These are phyloP conservation scores for Otolemur garnettii DNA, from an alignment of 2,113 vertebrate species.

Conservation along the genomic window DNA sequence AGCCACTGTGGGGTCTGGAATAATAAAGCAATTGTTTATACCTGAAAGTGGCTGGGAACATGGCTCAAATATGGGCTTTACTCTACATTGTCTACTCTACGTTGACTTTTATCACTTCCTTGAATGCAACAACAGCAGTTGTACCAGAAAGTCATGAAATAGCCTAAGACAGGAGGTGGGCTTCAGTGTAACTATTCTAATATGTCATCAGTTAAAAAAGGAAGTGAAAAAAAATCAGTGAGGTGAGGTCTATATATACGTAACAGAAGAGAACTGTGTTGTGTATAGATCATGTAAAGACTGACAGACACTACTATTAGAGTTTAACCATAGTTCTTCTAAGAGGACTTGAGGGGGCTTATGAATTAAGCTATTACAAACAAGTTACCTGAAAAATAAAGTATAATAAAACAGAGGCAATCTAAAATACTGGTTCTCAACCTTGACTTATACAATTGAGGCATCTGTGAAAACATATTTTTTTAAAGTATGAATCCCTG, in stretches of 20 bases:
- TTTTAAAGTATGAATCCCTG: neutral
- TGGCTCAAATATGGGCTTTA: neutral
- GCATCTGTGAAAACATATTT: neutral
- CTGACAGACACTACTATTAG: neutral
- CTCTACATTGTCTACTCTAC: neutral
- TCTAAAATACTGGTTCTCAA: neutral
- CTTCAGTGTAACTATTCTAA: neutral
- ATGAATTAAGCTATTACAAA: neutral
- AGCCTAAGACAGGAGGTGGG: neutral
- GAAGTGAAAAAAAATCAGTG: neutral
- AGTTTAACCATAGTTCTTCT: neutral
- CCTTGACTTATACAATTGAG: neutral
- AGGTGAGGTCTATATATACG: neutral
- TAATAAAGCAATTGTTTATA: neutral
- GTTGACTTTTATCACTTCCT: neutral
- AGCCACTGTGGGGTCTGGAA: neutral
- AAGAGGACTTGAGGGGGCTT: neutral
- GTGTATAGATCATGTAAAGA: neutral
- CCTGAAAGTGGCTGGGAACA: neutral
- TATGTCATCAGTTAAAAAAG: neutral
- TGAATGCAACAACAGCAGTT: neutral
- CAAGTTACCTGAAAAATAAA: neutral
- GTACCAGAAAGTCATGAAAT: neutral
- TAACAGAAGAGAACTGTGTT: neutral
- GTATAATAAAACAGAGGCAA: neutral